phyloP scores from a whole-genome alignment of 2,888 invertebrate genomes.

The Imbricaverruca yamaguchii region DNA sequence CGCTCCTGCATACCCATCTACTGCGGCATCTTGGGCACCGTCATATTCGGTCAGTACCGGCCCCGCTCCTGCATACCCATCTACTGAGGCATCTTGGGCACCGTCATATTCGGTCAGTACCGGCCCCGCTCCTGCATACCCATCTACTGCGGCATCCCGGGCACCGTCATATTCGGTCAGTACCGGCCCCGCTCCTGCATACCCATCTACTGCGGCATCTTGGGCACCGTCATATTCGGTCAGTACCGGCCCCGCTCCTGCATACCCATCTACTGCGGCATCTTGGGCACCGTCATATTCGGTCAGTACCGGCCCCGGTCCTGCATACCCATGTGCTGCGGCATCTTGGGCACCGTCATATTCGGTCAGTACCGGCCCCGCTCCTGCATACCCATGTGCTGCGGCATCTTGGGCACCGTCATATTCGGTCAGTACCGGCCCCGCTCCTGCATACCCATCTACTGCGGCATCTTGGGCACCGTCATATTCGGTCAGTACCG shows the following conservation, averaged over 20 bases:
- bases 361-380: not conserved
- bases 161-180: constrained; percentile 11
- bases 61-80: not conserved
- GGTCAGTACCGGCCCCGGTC: not conserved
- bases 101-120: too few species aligned
- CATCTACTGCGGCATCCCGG: constrained; percentile 17
- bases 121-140: too few species aligned
- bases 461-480: constrained; percentile 17
- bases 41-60: not conserved
- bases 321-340: too few species aligned
- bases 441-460: too few species aligned
- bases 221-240: too few species aligned
- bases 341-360: constrained; percentile 14
- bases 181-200: too few species aligned
- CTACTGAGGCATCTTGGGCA: too few species aligned
- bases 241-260: too few species aligned
- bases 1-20: not conserved
- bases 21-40: constrained; percentile 13
- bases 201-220: too few species aligned
- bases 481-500: constrained; percentile 5
- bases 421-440: not conserved
- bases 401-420: constrained; percentile 16
- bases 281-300: constrained; percentile 12
- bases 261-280: not conserved
- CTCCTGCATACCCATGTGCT: too few species aligned